These are phyloP conservation scores for Hypsopygia costalis DNA, from an alignment of 2,888 invertebrate species.

Conservation along the genomic window DNA sequence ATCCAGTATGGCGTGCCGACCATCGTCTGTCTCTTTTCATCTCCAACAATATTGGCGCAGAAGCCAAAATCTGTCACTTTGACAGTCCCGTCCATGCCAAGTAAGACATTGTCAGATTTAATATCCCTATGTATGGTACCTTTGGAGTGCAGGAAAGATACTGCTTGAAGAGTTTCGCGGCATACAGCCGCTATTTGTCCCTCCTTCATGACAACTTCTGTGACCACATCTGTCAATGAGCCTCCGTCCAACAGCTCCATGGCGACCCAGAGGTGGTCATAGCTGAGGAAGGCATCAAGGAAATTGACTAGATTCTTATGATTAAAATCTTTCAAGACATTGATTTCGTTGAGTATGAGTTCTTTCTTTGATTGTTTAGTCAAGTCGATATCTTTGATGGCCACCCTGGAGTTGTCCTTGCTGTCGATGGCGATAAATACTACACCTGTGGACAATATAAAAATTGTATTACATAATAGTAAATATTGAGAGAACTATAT, in stretches of 20 bases:
- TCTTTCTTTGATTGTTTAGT: slow-evolving; percentile 97
- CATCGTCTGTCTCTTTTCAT: slow-evolving; percentile 97
- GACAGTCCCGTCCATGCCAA: slow-evolving; percentile 95
- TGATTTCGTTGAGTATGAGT: slow-evolving; percentile 96
- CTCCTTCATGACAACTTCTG: slow-evolving; percentile 98
- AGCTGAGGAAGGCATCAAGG: slow-evolving; percentile 94
- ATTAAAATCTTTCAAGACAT: slow-evolving; percentile 93
- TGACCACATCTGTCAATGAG: slow-evolving; percentile 97
- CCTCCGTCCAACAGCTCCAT: slow-evolving; percentile 98
- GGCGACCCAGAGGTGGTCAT: slow-evolving; percentile 96
- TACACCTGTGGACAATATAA: slow-evolving; percentile 80
- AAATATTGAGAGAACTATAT: too few relatives aligned
- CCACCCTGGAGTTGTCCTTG: slow-evolving; percentile 87
- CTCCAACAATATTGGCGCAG: slow-evolving; percentile 97
- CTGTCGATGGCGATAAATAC: slow-evolving; percentile 94
- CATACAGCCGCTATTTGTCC: slow-evolving; percentile 98
- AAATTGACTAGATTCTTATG: slow-evolving; percentile 98
- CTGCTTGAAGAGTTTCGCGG: slow-evolving; percentile 90
- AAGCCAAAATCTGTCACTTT: slow-evolving; percentile 99
- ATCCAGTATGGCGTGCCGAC: slow-evolving; percentile 99
- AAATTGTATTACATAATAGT: not conserved
- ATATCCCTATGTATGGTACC: slow-evolving; percentile 97
- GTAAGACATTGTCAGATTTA: slow-evolving; percentile 97
- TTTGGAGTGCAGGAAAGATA: slow-evolving; percentile 93
- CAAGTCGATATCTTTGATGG: slow-evolving; percentile 97